Percentiles rank a stretch among this genome's conserved stretches.
Evolutionary conservation across 2,888 invertebrate species (phyloP).

Genomic region (Scaptomyza caliginosa): DNA sequence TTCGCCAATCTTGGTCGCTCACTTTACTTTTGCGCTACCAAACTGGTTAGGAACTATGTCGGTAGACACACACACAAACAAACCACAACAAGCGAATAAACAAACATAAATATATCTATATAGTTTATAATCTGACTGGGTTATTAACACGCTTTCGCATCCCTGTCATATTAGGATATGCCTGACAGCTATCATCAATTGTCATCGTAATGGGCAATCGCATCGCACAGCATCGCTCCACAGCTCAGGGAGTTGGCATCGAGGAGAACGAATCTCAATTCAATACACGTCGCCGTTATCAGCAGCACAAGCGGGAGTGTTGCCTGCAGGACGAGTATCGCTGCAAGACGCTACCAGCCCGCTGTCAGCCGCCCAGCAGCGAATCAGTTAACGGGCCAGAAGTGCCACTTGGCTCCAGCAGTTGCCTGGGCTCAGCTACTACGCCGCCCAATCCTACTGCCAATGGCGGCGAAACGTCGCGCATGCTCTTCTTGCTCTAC

Average conservation of each 20-base stretch:
- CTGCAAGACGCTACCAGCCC: conserved; percentile 79
- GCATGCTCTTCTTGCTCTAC: conserved; percentile 87
- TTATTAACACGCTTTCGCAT: conserved; percentile 49
- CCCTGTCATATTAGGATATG: conserved; percentile 70
- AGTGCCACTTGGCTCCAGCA: conserved; percentile 54
- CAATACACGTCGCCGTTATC: conserved; percentile 68
- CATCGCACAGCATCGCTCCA: conserved; percentile 24
- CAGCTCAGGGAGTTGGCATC: conserved; percentile 33
- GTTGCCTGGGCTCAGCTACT: conserved; percentile 55
- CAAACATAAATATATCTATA: conserved; percentile 1
- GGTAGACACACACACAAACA: conserved; percentile 9
- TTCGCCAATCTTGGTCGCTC: conserved; percentile 50
- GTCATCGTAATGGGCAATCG: conserved; percentile 65
- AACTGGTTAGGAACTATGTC: conserved; percentile 64
- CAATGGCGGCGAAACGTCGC: conserved; percentile 85
- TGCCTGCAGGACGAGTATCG: conserved; percentile 66
- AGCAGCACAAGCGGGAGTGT: conserved; percentile 67
- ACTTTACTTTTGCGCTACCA: conserved; percentile 72
- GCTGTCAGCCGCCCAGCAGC: conserved; percentile 39
- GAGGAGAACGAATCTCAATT: conserved; percentile 37
- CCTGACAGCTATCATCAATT: conserved; percentile 51
- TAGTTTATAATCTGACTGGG: not conserved
- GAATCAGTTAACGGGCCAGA: not conserved
- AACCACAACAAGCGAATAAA: no score
- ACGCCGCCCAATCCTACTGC: conserved; percentile 49